Evolutionary conservation across 2,113 vertebrate genomes (phyloP), one percentile per base, ranked within the genome.

Genomic region (Hippolais icterina): DNA sequence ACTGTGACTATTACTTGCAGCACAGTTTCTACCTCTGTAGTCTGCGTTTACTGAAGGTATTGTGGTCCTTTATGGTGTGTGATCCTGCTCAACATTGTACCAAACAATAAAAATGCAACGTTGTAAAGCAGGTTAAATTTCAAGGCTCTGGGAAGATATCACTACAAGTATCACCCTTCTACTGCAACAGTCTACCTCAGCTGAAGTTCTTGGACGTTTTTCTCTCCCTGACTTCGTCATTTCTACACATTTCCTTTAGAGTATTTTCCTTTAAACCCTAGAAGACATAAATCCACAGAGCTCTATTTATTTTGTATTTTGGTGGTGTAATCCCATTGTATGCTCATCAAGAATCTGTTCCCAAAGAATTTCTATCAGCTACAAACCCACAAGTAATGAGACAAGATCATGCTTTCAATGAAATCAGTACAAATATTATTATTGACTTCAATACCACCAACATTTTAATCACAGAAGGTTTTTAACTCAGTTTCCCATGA

Each of bases 101-200:
- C 44, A 37, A 65, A 31, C 5, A 44, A 9, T 18, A 64, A 46
- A 84, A 92, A 37, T 9, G 1, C 11, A 64, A 3, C 7, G 59
- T 65, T 42, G 8, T 57, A 52, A 20, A 49, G 4, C 10, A 49
- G 5, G 14, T 44, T 12, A 25, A 8, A 5, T 54, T 59, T 63
- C 27, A 63, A 74, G 44, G 7, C 2, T 71, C 25, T 60, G 17
- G 8, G 20, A 50, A 75, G 28, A 9, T 9, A 4, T 22, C 16
- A 23, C 5, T 33, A 31, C n/a, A 46, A 61, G n/a, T 5, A 11
- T 69, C 14, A 15, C 2, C 4, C 7, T 57, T 35, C 19, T 19
- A 42, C 11, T 33, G 21, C 0, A 16, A 9, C 18, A 82, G 33
- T 8, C 0, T 12, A 5, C 5, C 6, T 46, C 23, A 20, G 35